Evolutionary conservation across 2,888 invertebrate species (phyloP).

Genomic region (Drosophila affinis): DNA sequence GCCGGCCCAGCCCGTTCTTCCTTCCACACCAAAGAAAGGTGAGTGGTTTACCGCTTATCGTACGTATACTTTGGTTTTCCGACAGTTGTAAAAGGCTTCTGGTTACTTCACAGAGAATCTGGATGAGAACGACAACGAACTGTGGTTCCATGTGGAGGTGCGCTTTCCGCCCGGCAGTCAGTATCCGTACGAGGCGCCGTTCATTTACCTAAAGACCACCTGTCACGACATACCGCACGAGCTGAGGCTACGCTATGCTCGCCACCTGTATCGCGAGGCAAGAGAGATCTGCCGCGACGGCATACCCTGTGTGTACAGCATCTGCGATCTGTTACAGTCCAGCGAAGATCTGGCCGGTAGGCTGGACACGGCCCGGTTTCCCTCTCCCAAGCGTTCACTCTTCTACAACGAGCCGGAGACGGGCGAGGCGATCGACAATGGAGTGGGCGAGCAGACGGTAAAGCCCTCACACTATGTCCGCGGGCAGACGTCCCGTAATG

Average conservation of each 20-base stretch:
- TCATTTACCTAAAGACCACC: slow-evolving; percentile 88
- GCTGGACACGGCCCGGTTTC: slow-evolving; percentile 85
- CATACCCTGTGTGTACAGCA: slow-evolving; percentile 89
- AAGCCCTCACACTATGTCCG: slow-evolving; percentile 88
- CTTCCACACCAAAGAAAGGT: slow-evolving; percentile 47
- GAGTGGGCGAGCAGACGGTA: slow-evolving; percentile 56
- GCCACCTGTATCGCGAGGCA: slow-evolving; percentile 89
- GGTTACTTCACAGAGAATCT: slow-evolving; percentile 30
- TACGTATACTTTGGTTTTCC: too few relatives aligned
- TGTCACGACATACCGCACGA: slow-evolving; percentile 87
- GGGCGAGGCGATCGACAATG: slow-evolving; percentile 66
- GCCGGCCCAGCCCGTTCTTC: slow-evolving; percentile 60
- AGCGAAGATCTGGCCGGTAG: slow-evolving; percentile 87
- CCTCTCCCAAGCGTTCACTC: slow-evolving; percentile 85
- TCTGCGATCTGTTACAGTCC: slow-evolving; percentile 89
- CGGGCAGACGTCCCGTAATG: slow-evolving; percentile 85
- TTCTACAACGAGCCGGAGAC: slow-evolving; percentile 85
- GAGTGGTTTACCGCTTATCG: slow-evolving; percentile 10
- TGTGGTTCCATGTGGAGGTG: slow-evolving; percentile 88
- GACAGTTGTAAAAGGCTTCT: too few relatives aligned
- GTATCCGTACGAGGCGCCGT: slow-evolving; percentile 90
- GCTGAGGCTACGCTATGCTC: slow-evolving; percentile 87
- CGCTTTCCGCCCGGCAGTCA: slow-evolving; percentile 88
- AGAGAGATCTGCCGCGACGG: slow-evolving; percentile 87
- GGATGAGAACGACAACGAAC: slow-evolving; percentile 82